These are phyloP conservation scores for Chloebia gouldiae DNA, from an alignment of 2,113 vertebrate genomes.

Conservation along the genomic window DNA sequence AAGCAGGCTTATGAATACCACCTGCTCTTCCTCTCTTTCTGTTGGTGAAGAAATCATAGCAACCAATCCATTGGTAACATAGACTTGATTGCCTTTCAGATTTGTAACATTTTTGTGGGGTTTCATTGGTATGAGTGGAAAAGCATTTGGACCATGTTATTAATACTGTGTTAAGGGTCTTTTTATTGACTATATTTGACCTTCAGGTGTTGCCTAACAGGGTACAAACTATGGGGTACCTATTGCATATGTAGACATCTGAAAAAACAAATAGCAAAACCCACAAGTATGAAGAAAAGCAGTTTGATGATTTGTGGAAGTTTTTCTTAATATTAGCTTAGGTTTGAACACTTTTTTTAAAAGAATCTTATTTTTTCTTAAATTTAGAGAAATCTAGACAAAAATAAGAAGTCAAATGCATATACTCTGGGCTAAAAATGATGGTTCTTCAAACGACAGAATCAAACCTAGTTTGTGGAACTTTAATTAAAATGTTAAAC, in stretches of 20 bases:
- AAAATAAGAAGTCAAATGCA: not conserved
- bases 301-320: not conserved
- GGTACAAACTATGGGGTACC: not conserved
- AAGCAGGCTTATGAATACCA: not conserved
- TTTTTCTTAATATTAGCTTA: not conserved
- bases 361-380: not conserved
- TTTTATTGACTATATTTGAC: not conserved
- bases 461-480: not conserved
- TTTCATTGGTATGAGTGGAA: not conserved
- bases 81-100: not conserved
- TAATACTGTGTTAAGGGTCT: not conserved
- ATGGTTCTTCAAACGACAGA: not conserved
- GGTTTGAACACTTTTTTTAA: not conserved
- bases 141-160: not conserved
- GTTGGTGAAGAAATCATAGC: not conserved
- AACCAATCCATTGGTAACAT: not conserved
- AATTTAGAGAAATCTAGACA: not conserved
- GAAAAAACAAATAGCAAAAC: not conserved
- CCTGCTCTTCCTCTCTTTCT: not conserved
- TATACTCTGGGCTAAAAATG: not conserved
- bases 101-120: not conserved
- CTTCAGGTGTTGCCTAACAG: not conserved
- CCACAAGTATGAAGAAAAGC: not conserved
- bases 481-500: not conserved
- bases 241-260: not conserved